A percentile compares a stretch with the other conserved stretches of the same genome.
Evolutionary conservation across 2,888 invertebrate species (phyloP).

Genomic region (Tipula lateralis): DNA sequence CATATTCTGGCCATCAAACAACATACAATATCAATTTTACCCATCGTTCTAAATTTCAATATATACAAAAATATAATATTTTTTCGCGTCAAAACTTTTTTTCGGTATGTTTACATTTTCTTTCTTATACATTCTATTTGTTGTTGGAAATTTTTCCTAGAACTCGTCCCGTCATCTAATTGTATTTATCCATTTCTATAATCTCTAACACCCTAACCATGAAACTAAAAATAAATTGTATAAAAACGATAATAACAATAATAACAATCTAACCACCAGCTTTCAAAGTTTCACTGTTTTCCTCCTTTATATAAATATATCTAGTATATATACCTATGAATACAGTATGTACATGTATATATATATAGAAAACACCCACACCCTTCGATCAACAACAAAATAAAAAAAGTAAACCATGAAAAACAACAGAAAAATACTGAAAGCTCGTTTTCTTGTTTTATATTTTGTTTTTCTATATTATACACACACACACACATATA

Average conservation of each 20-base stretch:
- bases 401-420: constrained; percentile 9
- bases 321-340: not conserved
- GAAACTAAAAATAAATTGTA: constrained; percentile 13
- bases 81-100: not conserved
- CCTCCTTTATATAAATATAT: not conserved
- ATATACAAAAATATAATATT: not conserved
- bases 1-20: too few relatives aligned
- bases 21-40: not conserved
- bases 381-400: not conserved
- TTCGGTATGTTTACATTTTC: not conserved
- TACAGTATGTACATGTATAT: too few relatives aligned
- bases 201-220: constrained; percentile 19
- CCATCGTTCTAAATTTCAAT: constrained; percentile 13
- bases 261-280: constrained; percentile 24
- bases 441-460: constrained; percentile 11
- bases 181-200: constrained; percentile 24
- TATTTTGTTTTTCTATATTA: not conserved
- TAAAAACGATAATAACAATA: constrained; percentile 24
- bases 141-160: not conserved
- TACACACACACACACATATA: not conserved
- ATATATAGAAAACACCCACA: not conserved
- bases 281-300: constrained; percentile 1
- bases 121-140: not conserved
- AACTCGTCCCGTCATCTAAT: constrained; percentile 24
- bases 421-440: not conserved